phyloP scores from a whole-genome alignment of 2,113 vertebrate genomes.

The Nesogale talazaci region DNA sequence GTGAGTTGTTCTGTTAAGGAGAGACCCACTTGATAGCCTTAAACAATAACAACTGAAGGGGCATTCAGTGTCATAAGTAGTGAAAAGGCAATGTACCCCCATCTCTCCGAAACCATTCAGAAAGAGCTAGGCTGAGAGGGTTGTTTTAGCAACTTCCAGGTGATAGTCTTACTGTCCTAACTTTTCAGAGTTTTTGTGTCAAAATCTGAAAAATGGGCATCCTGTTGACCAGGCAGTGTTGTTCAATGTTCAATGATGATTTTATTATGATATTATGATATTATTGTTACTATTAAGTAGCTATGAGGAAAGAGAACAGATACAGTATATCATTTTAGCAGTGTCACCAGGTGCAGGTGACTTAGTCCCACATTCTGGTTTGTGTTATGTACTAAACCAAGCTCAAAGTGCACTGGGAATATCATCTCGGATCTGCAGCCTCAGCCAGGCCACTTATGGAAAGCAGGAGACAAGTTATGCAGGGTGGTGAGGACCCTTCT shows the following conservation, averaged over 20 bases:
- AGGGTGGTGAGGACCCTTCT: too few relatives aligned
- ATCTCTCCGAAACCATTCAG: too few relatives aligned
- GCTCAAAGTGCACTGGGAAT: too few relatives aligned
- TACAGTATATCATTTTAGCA: accelerated
- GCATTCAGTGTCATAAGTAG: background rate
- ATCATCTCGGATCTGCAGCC: accelerated
- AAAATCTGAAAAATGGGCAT: accelerated
- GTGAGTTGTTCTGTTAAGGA: background rate
- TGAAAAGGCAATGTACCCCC: accelerated
- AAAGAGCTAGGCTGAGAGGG: background rate
- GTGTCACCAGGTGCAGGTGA: accelerated
- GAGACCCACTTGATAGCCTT: background rate
- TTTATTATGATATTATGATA: background rate
- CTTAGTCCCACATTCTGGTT: background rate
- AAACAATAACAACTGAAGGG: background rate
- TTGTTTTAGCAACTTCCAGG: accelerated
- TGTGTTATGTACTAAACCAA: background rate
- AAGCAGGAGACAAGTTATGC: background rate
- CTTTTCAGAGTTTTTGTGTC: background rate
- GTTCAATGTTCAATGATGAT: accelerated
- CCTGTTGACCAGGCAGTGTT: accelerated
- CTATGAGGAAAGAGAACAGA: accelerated
- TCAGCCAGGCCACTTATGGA: background rate
- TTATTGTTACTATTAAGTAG: accelerated
- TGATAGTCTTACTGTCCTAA: background rate